Conservation (phyloP, 2,888 invertebrate genomes). For the Parnassius mnemosyne region DNA sequence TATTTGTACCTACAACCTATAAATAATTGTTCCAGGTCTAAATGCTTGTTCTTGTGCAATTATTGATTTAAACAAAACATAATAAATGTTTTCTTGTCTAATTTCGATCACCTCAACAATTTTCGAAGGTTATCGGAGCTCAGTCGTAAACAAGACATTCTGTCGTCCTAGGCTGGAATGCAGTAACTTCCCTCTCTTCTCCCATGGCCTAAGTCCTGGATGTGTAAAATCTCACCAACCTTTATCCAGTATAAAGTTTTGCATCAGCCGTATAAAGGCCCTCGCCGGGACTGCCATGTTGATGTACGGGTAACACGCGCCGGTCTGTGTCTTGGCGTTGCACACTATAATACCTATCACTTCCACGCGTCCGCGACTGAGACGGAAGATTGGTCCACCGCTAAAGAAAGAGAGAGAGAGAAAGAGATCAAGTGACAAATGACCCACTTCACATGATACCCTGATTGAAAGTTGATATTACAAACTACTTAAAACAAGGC, state of each 20-base stretch:
- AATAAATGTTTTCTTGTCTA: background rate
- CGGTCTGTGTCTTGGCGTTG: conserved; percentile 74
- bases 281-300: conserved; percentile 82
- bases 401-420: conserved; percentile 45
- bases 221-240: conserved; percentile 30
- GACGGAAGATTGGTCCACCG: conserved; percentile 81
- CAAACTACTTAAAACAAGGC: too few relatives aligned
- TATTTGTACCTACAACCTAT: too few relatives aligned
- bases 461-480: too few relatives aligned
- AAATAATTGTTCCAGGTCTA: too few relatives aligned
- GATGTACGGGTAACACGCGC: conserved; percentile 78
- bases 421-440: background rate
- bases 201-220: too few relatives aligned
- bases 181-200: too few relatives aligned
- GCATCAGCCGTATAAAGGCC: conserved; percentile 60
- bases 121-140: too few relatives aligned
- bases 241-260: conserved; percentile 66
- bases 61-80: background rate
- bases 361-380: conserved; percentile 52
- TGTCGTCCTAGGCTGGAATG: too few relatives aligned
- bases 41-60: too few relatives aligned
- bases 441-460: too few relatives aligned
- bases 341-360: conserved; percentile 81
- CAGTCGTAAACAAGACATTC: too few relatives aligned
- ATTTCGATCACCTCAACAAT: too few relatives aligned